Base-by-base conservation (phyloP, 2,888 invertebrate species). In the Neuroscelio doddi region DNA sequence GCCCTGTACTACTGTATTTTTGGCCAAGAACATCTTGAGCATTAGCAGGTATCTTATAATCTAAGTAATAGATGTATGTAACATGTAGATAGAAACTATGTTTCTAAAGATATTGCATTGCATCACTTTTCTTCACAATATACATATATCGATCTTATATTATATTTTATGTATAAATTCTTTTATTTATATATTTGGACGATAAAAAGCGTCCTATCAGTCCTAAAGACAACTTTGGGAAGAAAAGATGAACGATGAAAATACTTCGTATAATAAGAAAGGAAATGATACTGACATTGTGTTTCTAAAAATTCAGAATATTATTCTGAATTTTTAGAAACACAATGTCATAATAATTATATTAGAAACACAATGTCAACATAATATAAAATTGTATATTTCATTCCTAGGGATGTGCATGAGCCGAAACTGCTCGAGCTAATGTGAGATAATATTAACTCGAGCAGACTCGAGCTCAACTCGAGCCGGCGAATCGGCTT, bases 41-140 rank as follows among this genome's bases (percentile, higher is more conserved):
- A 79, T 78, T 77, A 74, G 75, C 76, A 78, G 77, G 78, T 76
- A 76, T 75, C 78, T 80, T 80, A 80, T 67, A 68, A 71, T 71
- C 78, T 80, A 80, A 68, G 71, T 72, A 72, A 73, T 70, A 72
- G 72, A 77, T 73, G n/a, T n/a, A n/a, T n/a, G 68, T 77, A 77
- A 78, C 75, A 75, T 75, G 77, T 76, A 76, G 73, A 73, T 76
- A 77, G 77, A 80, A 77, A 75, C 74, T 75, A 73, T 65, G 71
- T 73, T 72, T 73, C 72, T 68, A 52, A 52, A 61, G 52, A 66
- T 66, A 64, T 67, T 67, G 63, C 69, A 59, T 58, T 51, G 41
- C 34, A 46, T 52, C 41, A 39, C 27, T 36, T 24, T 36, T 46
- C 51, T 50, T 57, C 63, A 50, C 59, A 64, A 53, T 61, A 51